Base-by-base conservation (phyloP, 2,113 vertebrate species). In the Saccopteryx bilineata region DNA sequence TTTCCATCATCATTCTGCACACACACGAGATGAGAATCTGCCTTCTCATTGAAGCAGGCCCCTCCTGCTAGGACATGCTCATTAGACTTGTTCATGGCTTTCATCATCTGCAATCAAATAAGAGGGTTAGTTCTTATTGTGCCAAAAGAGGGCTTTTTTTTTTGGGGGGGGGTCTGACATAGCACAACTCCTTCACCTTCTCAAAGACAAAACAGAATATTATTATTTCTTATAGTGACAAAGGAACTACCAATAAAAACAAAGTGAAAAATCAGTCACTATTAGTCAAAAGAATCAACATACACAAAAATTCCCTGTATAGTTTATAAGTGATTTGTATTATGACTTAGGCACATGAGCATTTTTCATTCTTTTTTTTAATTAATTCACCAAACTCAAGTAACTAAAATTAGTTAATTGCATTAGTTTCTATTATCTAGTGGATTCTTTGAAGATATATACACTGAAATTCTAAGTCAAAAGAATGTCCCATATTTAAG, bases 21-120 rank as follows among this genome's bases (percentile, higher is more conserved):
- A 1, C 99, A 99, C 94, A 99, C 99, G 7, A 99, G 98, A 81
- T 99, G 99, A 0, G 99, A 99, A 97, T 99, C 99, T 13, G 99
- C 99, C 63, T 98, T 98, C 96, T 99, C 99, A 5, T 99, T 99
- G 98, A 99, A 99, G 94, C 99, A 99, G 4, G 99, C 99, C 9
- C 99, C 99, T 94, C 99, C 99, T 5, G 99, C 99, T 96, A 99
- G 98, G 78, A 99, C 99, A 13, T 99, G 99, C 90, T 99, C 99
- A n/a, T 99, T 99, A 95, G 99, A 99, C 96, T 99, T 99, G 98
- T 99, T 99, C 99, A 99, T 99, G 97, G 99, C 99, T 99, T 99
- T 99, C 99, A 99, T 99, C 98, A 99, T 99, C 99, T 99, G 98
- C 94, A 97, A 97, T 95, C 95, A 97, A 82, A 95, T 88, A 96